A percentile compares a stretch with the other conserved stretches of the same genome.
phyloP scores from a whole-genome alignment of 1,140 invertebrate species.

The Meloidogyne floridensis region DNA sequence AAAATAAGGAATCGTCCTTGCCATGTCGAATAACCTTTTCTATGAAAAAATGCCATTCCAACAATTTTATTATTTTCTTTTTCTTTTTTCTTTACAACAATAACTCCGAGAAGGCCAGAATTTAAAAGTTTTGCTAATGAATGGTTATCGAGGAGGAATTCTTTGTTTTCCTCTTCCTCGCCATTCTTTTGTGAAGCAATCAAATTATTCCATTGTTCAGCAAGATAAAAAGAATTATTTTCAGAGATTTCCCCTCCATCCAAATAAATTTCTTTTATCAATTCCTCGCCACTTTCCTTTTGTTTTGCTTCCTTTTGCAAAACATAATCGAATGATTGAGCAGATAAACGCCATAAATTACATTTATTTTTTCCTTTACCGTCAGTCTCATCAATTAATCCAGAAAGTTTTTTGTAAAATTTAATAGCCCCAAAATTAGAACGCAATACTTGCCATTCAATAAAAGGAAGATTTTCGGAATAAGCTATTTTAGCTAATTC shows the following conservation, averaged over 20 bases:
- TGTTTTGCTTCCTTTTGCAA: too few species aligned
- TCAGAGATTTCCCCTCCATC: not conserved
- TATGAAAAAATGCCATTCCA: constrained; percentile 13
- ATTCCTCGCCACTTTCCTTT: too few species aligned
- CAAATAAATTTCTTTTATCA: too few species aligned
- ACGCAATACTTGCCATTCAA: not conserved
- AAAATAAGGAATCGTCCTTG: constrained; percentile 7
- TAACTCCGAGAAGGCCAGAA: constrained; percentile 10
- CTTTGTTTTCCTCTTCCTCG: too few species aligned
- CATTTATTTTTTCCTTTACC: not conserved
- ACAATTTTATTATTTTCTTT: not conserved
- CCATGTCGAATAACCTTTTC: constrained; percentile 26
- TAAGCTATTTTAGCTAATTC: not conserved
- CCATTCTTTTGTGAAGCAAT: too few species aligned
- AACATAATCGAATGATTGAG: too few species aligned
- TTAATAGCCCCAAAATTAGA: not conserved
- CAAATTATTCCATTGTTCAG: too few species aligned
- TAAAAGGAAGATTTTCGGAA: not conserved
- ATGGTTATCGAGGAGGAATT: too few species aligned
- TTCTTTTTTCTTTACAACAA: not conserved
- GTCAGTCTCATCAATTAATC: not conserved
- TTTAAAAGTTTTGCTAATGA: not conserved
- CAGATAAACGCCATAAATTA: too few species aligned
- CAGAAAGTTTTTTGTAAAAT: not conserved
- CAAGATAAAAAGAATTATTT: too few species aligned